phyloP scores from a whole-genome alignment of 2,888 invertebrate species.

The Biston stratarius region DNA sequence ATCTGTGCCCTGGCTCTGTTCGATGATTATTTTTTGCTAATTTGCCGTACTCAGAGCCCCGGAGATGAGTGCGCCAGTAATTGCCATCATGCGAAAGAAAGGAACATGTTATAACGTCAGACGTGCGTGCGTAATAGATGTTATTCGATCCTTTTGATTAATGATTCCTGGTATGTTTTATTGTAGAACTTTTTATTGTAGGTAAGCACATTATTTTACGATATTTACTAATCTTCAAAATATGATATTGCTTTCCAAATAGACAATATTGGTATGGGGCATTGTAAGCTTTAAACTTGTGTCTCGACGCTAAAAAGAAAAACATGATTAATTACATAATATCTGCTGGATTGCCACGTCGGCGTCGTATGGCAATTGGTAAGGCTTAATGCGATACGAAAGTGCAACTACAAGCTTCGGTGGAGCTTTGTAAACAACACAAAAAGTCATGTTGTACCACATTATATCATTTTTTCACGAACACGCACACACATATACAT shows the following conservation, averaged over 20 bases:
- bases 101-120: constrained; percentile 43
- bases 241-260: background rate
- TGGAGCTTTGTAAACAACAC: too few relatives aligned
- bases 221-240: too few relatives aligned
- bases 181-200: background rate
- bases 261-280: background rate
- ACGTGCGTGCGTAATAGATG: constrained; percentile 40
- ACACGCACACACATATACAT: too few relatives aligned
- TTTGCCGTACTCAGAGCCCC: constrained; percentile 67
- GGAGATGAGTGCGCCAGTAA: constrained; percentile 51
- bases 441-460: too few relatives aligned
- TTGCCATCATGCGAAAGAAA: constrained; percentile 49
- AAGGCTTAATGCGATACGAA: too few relatives aligned
- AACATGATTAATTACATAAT: too few relatives aligned
- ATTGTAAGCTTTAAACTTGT: too few relatives aligned
- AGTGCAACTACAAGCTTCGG: too few relatives aligned
- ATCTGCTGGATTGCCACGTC: too few relatives aligned
- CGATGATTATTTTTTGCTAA: constrained; percentile 77
- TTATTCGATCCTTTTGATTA: constrained; percentile 41
- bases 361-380: too few relatives aligned
- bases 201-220: background rate
- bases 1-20: constrained; percentile 31
- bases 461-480: too few relatives aligned
- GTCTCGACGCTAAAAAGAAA: too few relatives aligned
- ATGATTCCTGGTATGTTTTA: constrained; percentile 32